phyloP scores from a whole-genome alignment of 2,888 invertebrate species.

The Gisinianus flammeolus region DNA sequence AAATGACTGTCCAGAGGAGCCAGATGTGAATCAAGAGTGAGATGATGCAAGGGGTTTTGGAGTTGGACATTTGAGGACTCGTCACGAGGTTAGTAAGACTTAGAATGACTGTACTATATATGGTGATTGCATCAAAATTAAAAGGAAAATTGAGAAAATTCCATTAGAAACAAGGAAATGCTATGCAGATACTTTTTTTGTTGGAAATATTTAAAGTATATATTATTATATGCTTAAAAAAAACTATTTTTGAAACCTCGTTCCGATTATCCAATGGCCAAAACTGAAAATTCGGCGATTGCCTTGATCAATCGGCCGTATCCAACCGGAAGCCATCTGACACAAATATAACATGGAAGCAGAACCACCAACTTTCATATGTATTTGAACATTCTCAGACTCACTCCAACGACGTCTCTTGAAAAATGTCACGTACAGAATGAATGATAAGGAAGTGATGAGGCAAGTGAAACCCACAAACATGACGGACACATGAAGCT shows the following conservation, averaged over 20 bases:
- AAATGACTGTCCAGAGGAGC: background rate
- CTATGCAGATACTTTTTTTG: too few relatives aligned
- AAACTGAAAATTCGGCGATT: slow-evolving; percentile 8
- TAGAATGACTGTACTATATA: too few relatives aligned
- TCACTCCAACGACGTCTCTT: slow-evolving; percentile 21
- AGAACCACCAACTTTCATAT: slow-evolving; percentile 5
- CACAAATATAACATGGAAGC: background rate
- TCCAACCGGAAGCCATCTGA: slow-evolving; percentile 8
- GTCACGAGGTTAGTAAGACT: background rate
- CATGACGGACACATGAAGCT: slow-evolving; percentile 14
- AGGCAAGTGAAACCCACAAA: background rate
- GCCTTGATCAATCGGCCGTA: slow-evolving; percentile 14
- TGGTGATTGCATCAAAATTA: too few relatives aligned
- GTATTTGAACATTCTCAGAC: background rate
- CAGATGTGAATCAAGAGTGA: background rate
- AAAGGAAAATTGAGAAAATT: too few relatives aligned
- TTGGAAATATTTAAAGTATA: too few relatives aligned
- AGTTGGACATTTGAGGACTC: background rate
- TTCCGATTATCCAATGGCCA: slow-evolving; percentile 14
- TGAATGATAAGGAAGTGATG: background rate
- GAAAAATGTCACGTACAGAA: slow-evolving; percentile 7
- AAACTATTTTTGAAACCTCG: background rate
- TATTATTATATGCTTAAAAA: too few relatives aligned
- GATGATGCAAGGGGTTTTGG: background rate
- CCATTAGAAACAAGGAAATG: too few relatives aligned